phyloP scores from a whole-genome alignment of 2,797 vertebrate species.

The Eurystomus glaucurus region DNA sequence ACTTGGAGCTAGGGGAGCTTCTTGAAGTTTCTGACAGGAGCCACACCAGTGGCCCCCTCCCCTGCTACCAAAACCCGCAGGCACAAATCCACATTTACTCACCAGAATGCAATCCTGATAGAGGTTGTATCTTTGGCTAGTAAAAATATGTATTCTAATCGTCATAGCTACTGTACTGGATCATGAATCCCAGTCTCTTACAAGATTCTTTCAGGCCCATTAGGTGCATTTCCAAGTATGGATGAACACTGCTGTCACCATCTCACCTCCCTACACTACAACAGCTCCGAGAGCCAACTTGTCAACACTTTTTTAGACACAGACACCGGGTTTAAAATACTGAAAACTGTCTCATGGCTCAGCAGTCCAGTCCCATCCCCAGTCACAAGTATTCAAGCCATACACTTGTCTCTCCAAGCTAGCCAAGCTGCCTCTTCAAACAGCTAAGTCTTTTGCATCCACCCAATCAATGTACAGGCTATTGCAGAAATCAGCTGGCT shows the following conservation, averaged over 20 bases:
- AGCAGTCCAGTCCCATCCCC: background rate
- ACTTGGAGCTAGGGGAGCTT: background rate
- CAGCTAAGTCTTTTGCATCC: background rate
- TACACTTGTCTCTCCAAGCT: background rate
- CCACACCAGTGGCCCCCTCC: no score
- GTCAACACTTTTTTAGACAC: background rate
- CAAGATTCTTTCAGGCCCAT: background rate
- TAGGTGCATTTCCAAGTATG: background rate
- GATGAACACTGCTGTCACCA: background rate
- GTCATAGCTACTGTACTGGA: background rate
- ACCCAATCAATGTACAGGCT: accelerated
- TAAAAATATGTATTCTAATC: background rate
- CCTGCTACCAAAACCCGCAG: background rate
- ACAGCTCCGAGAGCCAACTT: background rate
- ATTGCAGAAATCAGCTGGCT: background rate
- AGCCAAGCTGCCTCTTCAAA: background rate
- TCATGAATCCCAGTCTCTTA: background rate
- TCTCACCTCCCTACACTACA: background rate
- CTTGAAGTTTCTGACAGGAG: background rate
- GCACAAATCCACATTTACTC: background rate
- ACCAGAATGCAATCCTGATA: background rate
- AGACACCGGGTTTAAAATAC: background rate
- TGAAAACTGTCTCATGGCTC: background rate
- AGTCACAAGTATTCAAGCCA: background rate
- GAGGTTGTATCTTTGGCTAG: background rate